Base-by-base conservation (phyloP, 2,113 vertebrate genomes). In the Macquaria australasica region DNA sequence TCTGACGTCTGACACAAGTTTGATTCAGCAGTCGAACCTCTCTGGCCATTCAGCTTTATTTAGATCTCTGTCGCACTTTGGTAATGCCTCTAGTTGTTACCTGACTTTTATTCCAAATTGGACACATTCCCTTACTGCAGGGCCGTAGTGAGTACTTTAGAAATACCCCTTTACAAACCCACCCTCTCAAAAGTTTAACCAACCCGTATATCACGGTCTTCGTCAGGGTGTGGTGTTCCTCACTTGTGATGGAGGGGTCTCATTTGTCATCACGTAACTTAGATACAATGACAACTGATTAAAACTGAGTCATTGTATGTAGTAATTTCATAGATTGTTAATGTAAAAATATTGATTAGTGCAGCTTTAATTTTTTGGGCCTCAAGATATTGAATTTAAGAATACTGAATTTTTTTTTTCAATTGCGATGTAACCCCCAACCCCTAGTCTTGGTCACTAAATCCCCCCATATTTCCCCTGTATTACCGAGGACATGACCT, bases 21-120 rank as follows among this genome's bases (percentile, higher is more conserved):
- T 3, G 50, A 81, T 89, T 81, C 56, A 62, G 53, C 39, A 20
- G 5, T 67, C 28, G 6, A 45, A 60, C 41, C 31, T 77, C 67
- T 63, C 64, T 16, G 14, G 2, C 62, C 34, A 71, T 50, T 84
- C 6, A 63, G 31, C 39, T 84, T 70, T 4, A 63, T 76, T 82
- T 43, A 63, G 34, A 12, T 59, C 45, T 64, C 21, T 21, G 62
- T 43, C 1, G 1, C 37, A 2, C 16, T 12, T 53, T 6, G 39
- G 73, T 12, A 15, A 16, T 6, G 15, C 34, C 62, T 39, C 31
- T 21, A 5, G 6, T 23, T 60, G 28, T 53, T 31, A 34, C 28
- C 23, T 18, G 3, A 12, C 14, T 28, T 41, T 20, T 25, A 41
- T n/a, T 56, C 51, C 31, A 55, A n/a, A n/a, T 56, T 3, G 0